These are phyloP conservation scores for Actinia equina DNA, from an alignment of 64 coral and sea anemone genomes.

Conservation along the genomic window DNA sequence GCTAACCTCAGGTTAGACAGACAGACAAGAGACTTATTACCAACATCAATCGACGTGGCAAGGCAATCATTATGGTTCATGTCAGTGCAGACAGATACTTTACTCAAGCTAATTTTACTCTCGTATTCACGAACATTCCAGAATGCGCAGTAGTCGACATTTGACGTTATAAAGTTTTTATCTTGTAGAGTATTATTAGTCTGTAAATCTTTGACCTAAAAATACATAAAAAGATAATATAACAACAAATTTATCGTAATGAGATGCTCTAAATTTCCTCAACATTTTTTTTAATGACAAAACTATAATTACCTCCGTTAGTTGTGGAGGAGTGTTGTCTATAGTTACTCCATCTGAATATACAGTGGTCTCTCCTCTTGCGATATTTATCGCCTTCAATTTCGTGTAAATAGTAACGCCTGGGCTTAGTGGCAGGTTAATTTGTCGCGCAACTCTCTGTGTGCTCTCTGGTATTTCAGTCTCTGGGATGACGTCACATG, in stretches of 20 bases:
- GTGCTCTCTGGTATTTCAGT: conserved; percentile 39
- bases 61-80: conserved; percentile 55
- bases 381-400: conserved; percentile 59
- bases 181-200: conserved; percentile 13
- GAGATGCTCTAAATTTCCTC: no score
- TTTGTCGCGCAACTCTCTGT: conserved; percentile 39
- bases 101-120: conserved; percentile 52
- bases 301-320: conserved; percentile 50
- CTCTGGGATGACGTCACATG: conserved; percentile 67
- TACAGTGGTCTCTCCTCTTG: conserved; percentile 37
- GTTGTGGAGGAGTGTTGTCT: conserved; percentile 70
- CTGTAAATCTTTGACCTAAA: conserved; percentile 62
- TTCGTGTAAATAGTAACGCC: conserved; percentile 69
- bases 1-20: conserved; percentile 53
- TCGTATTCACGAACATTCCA: conserved; percentile 61
- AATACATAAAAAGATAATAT: conserved; percentile 3
- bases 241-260: no score
- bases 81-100: conserved; percentile 73
- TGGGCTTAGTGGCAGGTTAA: conserved; percentile 54
- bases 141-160: conserved; percentile 58
- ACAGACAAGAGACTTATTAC: conserved; percentile 46
- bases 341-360: conserved; percentile 76
- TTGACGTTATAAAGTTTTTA: conserved; percentile 69
- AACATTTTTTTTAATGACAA: no score
- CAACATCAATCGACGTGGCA: conserved; percentile 44